phyloP scores from a whole-genome alignment of 1,140 invertebrate species.

The Trichonephila clavipes region DNA sequence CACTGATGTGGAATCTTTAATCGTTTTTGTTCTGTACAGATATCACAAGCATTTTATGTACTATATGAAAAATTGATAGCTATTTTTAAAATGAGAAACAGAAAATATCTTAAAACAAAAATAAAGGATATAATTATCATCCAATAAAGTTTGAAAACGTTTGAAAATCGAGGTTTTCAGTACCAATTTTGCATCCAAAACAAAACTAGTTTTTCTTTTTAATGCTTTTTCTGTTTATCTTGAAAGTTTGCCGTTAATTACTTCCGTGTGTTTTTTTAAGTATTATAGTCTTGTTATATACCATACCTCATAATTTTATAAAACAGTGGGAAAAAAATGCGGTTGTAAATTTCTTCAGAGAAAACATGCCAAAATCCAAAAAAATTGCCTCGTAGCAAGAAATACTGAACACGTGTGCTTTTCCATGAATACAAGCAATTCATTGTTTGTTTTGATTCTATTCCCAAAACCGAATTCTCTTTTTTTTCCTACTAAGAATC shows the following conservation, averaged over 20 bases:
- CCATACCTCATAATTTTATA: neutral
- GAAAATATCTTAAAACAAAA: no score
- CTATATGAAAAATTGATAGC: no score
- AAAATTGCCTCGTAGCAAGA: neutral
- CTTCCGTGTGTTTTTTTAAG: neutral
- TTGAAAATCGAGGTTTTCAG: no score
- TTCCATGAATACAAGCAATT: constrained; percentile 10
- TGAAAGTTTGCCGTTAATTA: neutral
- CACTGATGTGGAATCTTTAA: no score
- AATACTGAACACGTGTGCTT: neutral
- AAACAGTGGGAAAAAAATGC: neutral
- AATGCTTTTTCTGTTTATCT: neutral
- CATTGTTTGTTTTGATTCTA: neutral
- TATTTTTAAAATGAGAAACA: no score
- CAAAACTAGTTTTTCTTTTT: neutral
- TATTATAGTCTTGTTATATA: neutral
- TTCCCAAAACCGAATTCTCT: neutral
- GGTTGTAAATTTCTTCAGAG: neutral
- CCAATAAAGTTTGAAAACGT: no score
- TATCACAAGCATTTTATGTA: no score
- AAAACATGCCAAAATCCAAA: neutral
- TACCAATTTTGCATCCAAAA: no score
- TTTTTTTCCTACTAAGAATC: neutral
- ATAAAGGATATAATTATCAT: no score
- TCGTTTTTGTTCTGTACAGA: no score